Evolutionary conservation across 35 echinoderm and acorn worm species (phyloP).

Genomic region (Anneissia japonica): DNA sequence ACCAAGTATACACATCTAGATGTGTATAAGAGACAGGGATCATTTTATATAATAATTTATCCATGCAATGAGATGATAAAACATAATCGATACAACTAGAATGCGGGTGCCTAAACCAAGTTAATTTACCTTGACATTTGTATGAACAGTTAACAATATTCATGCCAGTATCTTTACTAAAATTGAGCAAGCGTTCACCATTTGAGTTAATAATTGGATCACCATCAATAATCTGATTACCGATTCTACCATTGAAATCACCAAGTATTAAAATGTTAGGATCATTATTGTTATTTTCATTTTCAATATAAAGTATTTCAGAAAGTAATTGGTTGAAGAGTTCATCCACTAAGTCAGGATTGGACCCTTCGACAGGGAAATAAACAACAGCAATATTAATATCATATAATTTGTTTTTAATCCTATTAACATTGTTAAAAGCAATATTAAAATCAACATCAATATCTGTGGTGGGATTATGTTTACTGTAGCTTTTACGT

Average conservation of each 20-base stretch:
- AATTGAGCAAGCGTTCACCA: background rate
- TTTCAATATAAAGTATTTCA: background rate
- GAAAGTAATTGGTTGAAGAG: background rate
- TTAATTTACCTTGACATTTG: background rate
- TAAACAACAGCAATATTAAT: background rate
- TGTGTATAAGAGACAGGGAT: no score
- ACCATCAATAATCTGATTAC: background rate
- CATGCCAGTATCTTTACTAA: background rate
- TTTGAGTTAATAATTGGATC: background rate
- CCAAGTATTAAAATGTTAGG: background rate
- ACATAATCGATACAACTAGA: background rate
- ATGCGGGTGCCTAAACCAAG: background rate
- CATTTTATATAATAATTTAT: background rate
- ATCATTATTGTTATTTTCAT: background rate
- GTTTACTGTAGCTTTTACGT: no score
- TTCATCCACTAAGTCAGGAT: background rate
- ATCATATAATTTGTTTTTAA: no score
- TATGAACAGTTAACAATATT: background rate
- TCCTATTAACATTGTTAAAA: no score
- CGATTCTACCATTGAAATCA: background rate
- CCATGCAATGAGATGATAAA: background rate
- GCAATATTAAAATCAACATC: no score
- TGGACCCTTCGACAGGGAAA: background rate
- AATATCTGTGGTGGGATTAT: no score
- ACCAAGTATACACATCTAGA: no score